Percentiles rank a stretch among this genome's conserved stretches.
These are phyloP conservation scores for Muricea muricata DNA, from an alignment of 92 coral and sea anemone species.

Conservation along the genomic window DNA sequence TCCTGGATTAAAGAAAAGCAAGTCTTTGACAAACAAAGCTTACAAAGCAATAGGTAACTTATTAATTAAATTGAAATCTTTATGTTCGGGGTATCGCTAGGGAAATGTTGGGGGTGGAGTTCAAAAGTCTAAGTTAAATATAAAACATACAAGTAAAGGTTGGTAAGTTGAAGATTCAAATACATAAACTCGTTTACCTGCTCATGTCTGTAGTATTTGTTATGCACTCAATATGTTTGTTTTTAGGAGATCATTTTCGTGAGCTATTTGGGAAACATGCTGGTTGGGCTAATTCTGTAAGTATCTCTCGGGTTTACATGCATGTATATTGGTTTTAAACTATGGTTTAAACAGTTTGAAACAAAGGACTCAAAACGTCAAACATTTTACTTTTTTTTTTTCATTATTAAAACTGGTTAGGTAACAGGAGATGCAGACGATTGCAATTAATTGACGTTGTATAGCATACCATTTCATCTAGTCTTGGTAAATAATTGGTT, in stretches of 20 bases:
- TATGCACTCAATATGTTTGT: neutral
- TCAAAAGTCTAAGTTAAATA: too few relatives aligned
- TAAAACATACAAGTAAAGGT: too few relatives aligned
- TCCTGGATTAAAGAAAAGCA: constrained; percentile 71
- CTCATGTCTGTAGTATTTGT: neutral
- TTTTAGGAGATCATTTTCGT: constrained; percentile 82
- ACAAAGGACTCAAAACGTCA: neutral
- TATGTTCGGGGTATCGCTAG: neutral
- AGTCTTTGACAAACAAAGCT: constrained; percentile 83
- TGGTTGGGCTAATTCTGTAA: constrained; percentile 99
- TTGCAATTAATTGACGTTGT: too few relatives aligned
- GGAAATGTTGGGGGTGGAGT: neutral
- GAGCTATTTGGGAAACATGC: constrained; percentile 85
- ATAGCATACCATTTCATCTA: too few relatives aligned
- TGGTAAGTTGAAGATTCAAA: too few relatives aligned
- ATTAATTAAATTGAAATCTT: neutral
- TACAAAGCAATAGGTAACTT: constrained; percentile 85
- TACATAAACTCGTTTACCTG: too few relatives aligned
- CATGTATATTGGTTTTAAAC: neutral
- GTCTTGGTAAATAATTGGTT: too few relatives aligned
- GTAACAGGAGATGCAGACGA: neutral
- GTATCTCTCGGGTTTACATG: neutral
- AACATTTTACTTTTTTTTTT: neutral
- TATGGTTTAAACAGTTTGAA: neutral
- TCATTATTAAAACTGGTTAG: neutral